These are phyloP conservation scores for Tonatia bakeri DNA, from an alignment of 2,113 vertebrate species.

Conservation along the genomic window DNA sequence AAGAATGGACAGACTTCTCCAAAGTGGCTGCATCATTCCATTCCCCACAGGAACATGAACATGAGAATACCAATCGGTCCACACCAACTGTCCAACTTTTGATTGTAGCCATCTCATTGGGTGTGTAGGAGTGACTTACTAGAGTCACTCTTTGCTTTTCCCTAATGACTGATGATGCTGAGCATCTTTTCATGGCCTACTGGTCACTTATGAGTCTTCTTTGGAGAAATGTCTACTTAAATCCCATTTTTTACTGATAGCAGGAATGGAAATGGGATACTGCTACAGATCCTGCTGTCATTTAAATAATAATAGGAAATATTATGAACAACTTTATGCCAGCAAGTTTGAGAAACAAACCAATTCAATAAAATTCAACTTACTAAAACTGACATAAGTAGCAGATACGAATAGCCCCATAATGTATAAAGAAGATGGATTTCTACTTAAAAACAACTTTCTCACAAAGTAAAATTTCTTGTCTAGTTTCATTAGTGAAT, in stretches of 20 bases:
- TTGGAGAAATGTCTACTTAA: background rate
- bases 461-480: background rate
- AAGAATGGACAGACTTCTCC: background rate
- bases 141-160: background rate
- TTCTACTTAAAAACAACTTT: background rate
- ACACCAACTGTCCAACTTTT: background rate
- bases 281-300: background rate
- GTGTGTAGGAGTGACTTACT: background rate
- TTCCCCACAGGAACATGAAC: background rate
- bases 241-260: background rate
- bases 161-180: background rate
- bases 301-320: background rate
- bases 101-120: background rate
- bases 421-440: background rate
- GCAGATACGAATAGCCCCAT: background rate
- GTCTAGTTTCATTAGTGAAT: background rate
- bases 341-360: background rate
- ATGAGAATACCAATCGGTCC: background rate
- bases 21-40: background rate
- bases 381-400: background rate
- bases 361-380: background rate
- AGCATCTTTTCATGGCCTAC: background rate
- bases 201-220: background rate
- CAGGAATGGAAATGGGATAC: background rate
- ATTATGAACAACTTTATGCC: background rate